Base-by-base conservation (phyloP, 2,797 vertebrate genomes). In the Argentina silus region DNA sequence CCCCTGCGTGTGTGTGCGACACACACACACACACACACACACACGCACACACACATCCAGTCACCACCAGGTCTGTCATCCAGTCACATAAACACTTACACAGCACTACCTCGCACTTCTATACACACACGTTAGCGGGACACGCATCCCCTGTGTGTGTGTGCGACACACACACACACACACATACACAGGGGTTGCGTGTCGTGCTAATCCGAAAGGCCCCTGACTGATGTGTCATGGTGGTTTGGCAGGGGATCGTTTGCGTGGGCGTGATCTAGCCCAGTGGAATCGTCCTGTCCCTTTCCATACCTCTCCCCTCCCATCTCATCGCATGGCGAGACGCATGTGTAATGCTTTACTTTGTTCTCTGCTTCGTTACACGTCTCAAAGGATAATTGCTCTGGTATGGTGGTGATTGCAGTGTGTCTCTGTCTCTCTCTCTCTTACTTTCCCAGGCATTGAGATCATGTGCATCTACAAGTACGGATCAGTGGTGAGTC, bases 401-500 rank as follows among this genome's bases (percentile, higher is more conserved):
- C 76, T 86, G 83, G 83, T 87, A 87, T 92, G 90, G 77, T 73
- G 69, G 82, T 92, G 89, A 93, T 90, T 90, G 84, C 81, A 80
- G 69, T 43, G 44, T 87, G 78, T 83, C 75, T 89, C 56, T 63
- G 12, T 74, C 21, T 75, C 23, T 83, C 67, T 83, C 64, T 45
- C 62, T 69, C 51, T 73, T 75, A 80, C 81, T 85, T 91, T 83
- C 85, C 74, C 90, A 99, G 98, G 98, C 87, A 92, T 99, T 81
- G 98, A 99, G 93, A 99, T 99, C 86, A 97, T 98, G 97, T 98
- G 95, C 17, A 90, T 98, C 93, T 99, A 99, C 93, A 99, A 99
- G 84, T 99, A 99, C 0, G 98, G 98, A 84, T 99, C 98, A 70
- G 83, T 94, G 95, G 98, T 99, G 88, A 97, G 97, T 96, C 70